Percentiles rank a stretch among this genome's conserved stretches.
Evolutionary conservation across 2,113 vertebrate genomes (phyloP).

Genomic region (Podarcis raffonei): DNA sequence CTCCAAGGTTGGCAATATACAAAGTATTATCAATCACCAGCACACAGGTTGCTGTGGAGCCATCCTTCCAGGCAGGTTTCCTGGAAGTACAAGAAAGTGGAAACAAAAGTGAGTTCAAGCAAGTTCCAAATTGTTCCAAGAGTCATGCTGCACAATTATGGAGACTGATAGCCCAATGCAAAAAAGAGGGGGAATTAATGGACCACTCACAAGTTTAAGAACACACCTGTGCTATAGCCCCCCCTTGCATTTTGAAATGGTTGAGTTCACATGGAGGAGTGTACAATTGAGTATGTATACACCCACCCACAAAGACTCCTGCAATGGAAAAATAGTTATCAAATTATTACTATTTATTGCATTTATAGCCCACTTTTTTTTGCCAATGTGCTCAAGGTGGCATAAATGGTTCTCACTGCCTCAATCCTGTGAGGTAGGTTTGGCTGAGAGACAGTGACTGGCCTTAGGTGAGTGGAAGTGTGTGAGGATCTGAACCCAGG

Average conservation of each 20-base stretch:
- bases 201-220: background rate
- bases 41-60: constrained; percentile 93
- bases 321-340: background rate
- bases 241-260: background rate
- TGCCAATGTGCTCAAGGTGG: too few species aligned
- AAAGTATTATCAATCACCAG: constrained; percentile 87
- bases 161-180: background rate
- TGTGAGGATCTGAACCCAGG: too few species aligned
- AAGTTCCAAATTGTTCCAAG: background rate
- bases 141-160: background rate
- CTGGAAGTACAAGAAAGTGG: constrained; percentile 68
- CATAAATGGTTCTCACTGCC: too few species aligned
- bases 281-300: background rate
- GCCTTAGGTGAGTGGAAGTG: too few species aligned
- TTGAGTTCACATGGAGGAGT: background rate
- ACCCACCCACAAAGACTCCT: background rate
- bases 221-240: background rate
- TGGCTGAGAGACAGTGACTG: too few species aligned
- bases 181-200: background rate
- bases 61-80: constrained; percentile 97
- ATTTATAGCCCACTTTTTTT: too few species aligned
- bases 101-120: background rate
- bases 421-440: too few species aligned
- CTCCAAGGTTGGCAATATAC: constrained; percentile 95
- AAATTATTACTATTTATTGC: background rate